These are phyloP conservation scores for Drosophila tsacasi DNA, from an alignment of 1,140 invertebrate genomes.

Conservation along the genomic window DNA sequence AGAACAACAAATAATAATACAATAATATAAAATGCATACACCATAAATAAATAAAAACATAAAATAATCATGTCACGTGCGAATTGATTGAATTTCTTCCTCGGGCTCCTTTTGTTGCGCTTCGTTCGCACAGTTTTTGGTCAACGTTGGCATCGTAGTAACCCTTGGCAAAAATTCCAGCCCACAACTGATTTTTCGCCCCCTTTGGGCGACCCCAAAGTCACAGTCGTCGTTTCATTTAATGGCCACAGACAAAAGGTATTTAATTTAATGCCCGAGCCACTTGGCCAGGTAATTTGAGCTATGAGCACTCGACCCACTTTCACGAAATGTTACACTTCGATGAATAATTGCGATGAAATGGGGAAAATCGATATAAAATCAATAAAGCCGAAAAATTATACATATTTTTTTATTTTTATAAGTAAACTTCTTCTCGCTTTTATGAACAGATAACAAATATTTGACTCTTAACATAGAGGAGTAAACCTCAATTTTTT, in stretches of 20 bases:
- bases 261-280: constrained; percentile 75
- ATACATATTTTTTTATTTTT: not conserved
- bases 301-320: constrained; percentile 53
- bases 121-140: constrained; percentile 35
- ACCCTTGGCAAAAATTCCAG: constrained; percentile 1
- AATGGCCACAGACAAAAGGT: constrained; percentile 78
- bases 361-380: not conserved
- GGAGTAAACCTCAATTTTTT: not conserved
- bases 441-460: not conserved
- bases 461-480: not conserved
- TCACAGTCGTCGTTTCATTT: constrained; percentile 63
- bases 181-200: not conserved
- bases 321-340: constrained; percentile 33
- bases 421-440: too few species aligned
- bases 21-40: constrained; percentile 69
- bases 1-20: constrained; percentile 35
- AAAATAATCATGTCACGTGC: constrained; percentile 82
- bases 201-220: too few species aligned
- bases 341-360: not conserved
- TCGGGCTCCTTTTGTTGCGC: constrained; percentile 59
- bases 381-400: not conserved
- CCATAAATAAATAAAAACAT: constrained; percentile 77
- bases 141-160: constrained; percentile 13
- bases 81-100: constrained; percentile 79
- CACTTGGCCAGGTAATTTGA: constrained; percentile 78